Base-by-base conservation (phyloP, 1,140 invertebrate species). In the Caerostris extrusa region DNA sequence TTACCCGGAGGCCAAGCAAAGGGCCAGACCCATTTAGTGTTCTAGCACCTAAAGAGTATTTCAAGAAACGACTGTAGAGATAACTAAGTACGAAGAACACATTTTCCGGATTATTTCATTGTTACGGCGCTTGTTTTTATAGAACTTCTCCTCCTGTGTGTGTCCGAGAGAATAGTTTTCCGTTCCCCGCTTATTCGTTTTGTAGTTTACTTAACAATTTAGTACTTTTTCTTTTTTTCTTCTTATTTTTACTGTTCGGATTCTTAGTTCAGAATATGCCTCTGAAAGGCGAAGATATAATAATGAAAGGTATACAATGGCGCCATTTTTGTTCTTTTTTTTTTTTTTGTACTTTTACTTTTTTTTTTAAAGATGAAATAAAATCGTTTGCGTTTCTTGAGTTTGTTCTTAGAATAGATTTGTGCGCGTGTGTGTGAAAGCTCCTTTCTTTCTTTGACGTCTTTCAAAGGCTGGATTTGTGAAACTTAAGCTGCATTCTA, bases 61-160 rank as follows among this genome's bases (percentile, higher is more conserved):
- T 57, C n/a, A 34, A 56, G 58, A 85, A 85, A 85, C 56, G 83
- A 85, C n/a, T 60, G 17, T 10, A 17, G 56, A 85, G 83, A 85
- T 85, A 85, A 85, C 83, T 60, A 85, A 85, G 83, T 10, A 85
- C n/a, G 83, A 57, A 56, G 83, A 85, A 60, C 83, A 85, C 83
- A 85, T 85, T 85, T 85, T 85, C 55, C 83, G 83, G 83, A 85
- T 85, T 85, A 85, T 85, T 85, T 85, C 83, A 85, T 85, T 85
- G 83, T 85, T 85, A 85, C 83, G 56, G 83, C 83, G 57, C 83
- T 85, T 85, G 83, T 85, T 85, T 85, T 85, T 85, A 85, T 85
- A 85, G 83, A 17, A 56, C 56, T 7, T 19, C 82, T 57, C 19
- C 58, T 85, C 57, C 58, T 19, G 19, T 85, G n/a, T n/a, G n/a